Evolutionary conservation across 2,797 vertebrate species (phyloP).

Genomic region (Fistularia tabacaria): DNA sequence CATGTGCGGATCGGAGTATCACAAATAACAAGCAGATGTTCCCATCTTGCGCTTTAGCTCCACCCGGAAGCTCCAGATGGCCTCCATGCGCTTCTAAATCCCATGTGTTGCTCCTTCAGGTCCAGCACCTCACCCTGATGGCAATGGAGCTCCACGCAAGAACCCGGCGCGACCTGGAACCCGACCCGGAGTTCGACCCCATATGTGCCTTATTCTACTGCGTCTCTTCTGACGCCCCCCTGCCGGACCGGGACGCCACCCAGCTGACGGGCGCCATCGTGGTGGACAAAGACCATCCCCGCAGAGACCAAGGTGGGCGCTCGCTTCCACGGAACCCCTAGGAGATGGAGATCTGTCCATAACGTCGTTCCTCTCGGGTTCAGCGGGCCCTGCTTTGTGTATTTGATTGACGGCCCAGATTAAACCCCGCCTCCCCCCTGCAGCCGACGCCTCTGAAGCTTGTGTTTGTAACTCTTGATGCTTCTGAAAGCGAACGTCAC

Average conservation of each 20-base stretch:
- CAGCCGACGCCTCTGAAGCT: too few relatives aligned
- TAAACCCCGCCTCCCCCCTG: too few relatives aligned
- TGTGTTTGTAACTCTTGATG: too few relatives aligned
- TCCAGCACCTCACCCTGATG: slow-evolving; percentile 92
- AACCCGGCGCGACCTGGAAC: slow-evolving; percentile 89
- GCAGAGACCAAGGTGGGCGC: slow-evolving; percentile 73
- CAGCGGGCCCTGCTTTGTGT: too few relatives aligned
- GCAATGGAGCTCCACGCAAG: slow-evolving; percentile 94
- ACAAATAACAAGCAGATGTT: too few relatives aligned
- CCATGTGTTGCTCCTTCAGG: slow-evolving; percentile 63
- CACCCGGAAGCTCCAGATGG: background rate
- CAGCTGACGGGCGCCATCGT: slow-evolving; percentile 87
- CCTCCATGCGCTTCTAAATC: background rate
- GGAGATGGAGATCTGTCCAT: too few relatives aligned
- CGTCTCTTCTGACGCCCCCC: slow-evolving; percentile 83
- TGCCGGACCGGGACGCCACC: slow-evolving; percentile 73
- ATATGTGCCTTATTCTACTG: slow-evolving; percentile 99
- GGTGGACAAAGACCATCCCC: slow-evolving; percentile 79
- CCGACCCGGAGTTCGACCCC: slow-evolving; percentile 97
- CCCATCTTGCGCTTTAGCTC: too few relatives aligned
- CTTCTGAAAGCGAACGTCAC: too few relatives aligned
- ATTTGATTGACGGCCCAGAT: too few relatives aligned
- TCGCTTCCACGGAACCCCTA: too few relatives aligned
- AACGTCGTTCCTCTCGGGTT: too few relatives aligned
- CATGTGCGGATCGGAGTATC: background rate